Evolutionary conservation across 2,113 vertebrate species (phyloP).

Genomic region (Pseudonaja textilis): DNA sequence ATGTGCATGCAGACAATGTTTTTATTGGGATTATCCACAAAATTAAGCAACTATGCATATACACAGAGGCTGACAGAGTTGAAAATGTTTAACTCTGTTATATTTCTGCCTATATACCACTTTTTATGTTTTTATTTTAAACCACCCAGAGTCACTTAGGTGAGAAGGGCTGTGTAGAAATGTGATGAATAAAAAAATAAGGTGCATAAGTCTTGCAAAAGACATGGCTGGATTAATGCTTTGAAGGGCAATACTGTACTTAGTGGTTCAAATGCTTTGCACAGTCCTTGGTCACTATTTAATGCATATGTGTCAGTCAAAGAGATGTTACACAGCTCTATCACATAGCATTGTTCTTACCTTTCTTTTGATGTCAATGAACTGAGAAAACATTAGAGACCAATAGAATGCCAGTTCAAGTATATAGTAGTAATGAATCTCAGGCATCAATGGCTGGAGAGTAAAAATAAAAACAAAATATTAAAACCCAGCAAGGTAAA

Average conservation of each 20-base stretch:
- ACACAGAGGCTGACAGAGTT: not conserved
- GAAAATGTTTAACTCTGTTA: not conserved
- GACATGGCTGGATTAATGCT: not conserved
- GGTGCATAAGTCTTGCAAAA: not conserved
- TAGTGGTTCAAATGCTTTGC: not conserved
- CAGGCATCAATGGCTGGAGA: slow-evolving; percentile 87
- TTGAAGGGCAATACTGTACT: not conserved
- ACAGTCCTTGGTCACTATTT: not conserved
- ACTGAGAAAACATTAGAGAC: slow-evolving; percentile 96
- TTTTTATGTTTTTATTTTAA: not conserved
- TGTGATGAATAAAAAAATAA: not conserved
- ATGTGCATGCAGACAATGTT: not conserved
- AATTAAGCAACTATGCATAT: not conserved
- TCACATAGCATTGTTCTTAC: slow-evolving; percentile 62
- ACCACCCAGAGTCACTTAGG: not conserved
- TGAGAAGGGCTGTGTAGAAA: not conserved
- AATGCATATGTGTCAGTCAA: not conserved
- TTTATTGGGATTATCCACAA: not conserved
- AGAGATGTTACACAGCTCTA: not conserved
- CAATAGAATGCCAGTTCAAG: slow-evolving; percentile 96
- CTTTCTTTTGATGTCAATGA: slow-evolving; percentile 98
- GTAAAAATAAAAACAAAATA: slow-evolving; percentile 26
- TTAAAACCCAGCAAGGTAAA: not conserved
- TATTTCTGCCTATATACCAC: not conserved
- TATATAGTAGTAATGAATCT: slow-evolving; percentile 96